These are phyloP conservation scores for Acrobasis suavella DNA, from an alignment of 2,888 invertebrate genomes.

Conservation along the genomic window DNA sequence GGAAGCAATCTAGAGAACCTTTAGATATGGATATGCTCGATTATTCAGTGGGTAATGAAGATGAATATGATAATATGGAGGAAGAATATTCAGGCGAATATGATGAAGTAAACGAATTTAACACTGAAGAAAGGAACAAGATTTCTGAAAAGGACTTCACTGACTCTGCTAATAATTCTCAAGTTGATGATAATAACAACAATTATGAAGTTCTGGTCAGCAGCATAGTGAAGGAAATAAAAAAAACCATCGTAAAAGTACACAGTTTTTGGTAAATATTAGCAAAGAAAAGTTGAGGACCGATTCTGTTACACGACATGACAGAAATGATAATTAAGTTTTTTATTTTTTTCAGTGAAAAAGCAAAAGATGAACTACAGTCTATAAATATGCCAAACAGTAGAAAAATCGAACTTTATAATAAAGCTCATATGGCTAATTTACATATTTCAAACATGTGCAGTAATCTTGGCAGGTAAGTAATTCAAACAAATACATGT, in stretches of 20 bases:
- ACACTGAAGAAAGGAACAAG: slow-evolving; percentile 21
- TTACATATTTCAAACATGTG: slow-evolving; percentile 39
- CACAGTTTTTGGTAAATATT: slow-evolving; percentile 50
- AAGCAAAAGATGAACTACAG: slow-evolving; percentile 31
- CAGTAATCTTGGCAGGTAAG: slow-evolving; percentile 47
- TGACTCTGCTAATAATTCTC: slow-evolving; percentile 24
- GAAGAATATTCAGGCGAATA: slow-evolving; percentile 31
- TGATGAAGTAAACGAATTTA: slow-evolving; percentile 31
- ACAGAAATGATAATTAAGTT: background rate
- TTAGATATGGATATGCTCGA: slow-evolving; percentile 27
- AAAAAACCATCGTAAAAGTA: slow-evolving; percentile 40
- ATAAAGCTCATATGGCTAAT: slow-evolving; percentile 38
- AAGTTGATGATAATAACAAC: slow-evolving; percentile 21
- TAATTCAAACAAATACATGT: background rate
- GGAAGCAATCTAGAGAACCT: slow-evolving; percentile 27
- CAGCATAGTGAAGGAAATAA: slow-evolving; percentile 43
- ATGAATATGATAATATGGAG: slow-evolving; percentile 28
- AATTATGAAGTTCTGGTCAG: slow-evolving; percentile 40
- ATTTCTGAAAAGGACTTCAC: background rate
- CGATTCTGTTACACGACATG: no score
- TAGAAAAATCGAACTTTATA: slow-evolving; percentile 36
- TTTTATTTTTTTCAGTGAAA: slow-evolving; percentile 38
- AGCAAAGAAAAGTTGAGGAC: background rate
- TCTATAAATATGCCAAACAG: slow-evolving; percentile 17
- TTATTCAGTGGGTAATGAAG: slow-evolving; percentile 19